A percentile compares a stretch with the other conserved stretches of the same genome.
Conservation (phyloP, 2,888 invertebrate species). For the Elysia crispata region DNA sequence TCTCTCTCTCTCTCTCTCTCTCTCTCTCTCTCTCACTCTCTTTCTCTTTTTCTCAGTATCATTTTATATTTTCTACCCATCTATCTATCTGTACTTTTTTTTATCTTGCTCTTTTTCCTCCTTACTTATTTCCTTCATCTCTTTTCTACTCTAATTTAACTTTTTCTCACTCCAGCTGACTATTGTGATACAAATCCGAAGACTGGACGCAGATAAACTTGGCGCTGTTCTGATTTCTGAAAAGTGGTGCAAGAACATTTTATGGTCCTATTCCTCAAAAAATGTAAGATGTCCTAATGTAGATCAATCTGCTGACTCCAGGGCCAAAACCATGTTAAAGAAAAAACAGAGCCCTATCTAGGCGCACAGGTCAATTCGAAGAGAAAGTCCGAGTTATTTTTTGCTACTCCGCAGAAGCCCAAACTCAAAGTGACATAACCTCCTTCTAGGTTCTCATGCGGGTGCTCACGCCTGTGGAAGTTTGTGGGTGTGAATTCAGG, state of each 20-base stretch:
- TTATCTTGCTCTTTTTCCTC: background rate
- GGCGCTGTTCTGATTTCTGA: conserved; percentile 1
- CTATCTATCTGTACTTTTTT: background rate
- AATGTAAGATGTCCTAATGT: too few species aligned
- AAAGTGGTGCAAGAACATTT: too few species aligned
- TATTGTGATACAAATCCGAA: too few species aligned
- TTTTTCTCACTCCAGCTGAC: too few species aligned
- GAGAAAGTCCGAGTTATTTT: background rate
- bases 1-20: background rate
- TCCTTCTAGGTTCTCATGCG: background rate
- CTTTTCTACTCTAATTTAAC: background rate
- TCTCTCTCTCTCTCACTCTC: background rate
- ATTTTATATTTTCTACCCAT: background rate
- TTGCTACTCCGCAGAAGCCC: background rate
- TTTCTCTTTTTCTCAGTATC: background rate
- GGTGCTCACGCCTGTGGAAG: background rate
- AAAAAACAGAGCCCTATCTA: background rate
- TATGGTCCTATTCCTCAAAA: too few species aligned
- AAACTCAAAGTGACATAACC: background rate
- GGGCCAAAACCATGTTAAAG: background rate
- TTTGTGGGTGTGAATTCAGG: too few species aligned
- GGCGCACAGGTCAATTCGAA: background rate
- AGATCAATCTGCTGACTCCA: background rate
- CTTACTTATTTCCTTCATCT: background rate
- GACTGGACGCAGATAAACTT: too few species aligned